Evolutionary conservation across 2,888 invertebrate species (phyloP), one percentile per base, ranked within the genome.

Genomic region (Polymixis lichenea): DNA sequence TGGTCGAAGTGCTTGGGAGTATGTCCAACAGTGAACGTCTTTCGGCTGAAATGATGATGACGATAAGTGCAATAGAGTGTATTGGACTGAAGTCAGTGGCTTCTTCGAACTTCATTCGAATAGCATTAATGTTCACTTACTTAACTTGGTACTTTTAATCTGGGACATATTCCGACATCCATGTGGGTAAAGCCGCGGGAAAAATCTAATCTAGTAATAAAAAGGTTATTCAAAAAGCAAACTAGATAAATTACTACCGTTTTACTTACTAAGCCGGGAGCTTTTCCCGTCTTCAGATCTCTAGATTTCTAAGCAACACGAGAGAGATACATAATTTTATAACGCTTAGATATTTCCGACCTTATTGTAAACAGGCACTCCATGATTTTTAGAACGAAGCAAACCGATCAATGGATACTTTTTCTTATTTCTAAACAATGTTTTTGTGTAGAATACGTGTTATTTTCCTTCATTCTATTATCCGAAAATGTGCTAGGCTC

Each of bases 401-500:
- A 38, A 81, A 81, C 55, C 11, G 61, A 81, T 81, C 55, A 22
- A 81, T 56, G 4, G 6, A 25, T 43, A 32, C 22, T 25, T 75
- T 38, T 43, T n/a, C n/a, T n/a, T 17, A 49, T 55, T 55, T 43
- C 28, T 64, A 25, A 32, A 46, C 7, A 22, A 51, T 17, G 32
- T 46, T 64, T 56, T 77, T 28, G 17, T 56, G 17, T 22, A 76
- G 22, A 53, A 76, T 25, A 8, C 15, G 8, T n/a, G 46, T 78
- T 64, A 62, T 56, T 67, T 65, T 56, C 28, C 61, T 61, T 62
- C 51, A 19, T 56, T 66, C 55, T 43, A 71, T 77, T 82, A 53
- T 77, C 53, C 60, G 43, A 62, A 76, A 58, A 69, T 51, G 51
- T 69, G 38, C 58, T 71, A 61, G 83, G 19, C 56, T 86, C 84